Conservation (phyloP, 2,797 vertebrate genomes). For the Rhynchotus rufescens region DNA sequence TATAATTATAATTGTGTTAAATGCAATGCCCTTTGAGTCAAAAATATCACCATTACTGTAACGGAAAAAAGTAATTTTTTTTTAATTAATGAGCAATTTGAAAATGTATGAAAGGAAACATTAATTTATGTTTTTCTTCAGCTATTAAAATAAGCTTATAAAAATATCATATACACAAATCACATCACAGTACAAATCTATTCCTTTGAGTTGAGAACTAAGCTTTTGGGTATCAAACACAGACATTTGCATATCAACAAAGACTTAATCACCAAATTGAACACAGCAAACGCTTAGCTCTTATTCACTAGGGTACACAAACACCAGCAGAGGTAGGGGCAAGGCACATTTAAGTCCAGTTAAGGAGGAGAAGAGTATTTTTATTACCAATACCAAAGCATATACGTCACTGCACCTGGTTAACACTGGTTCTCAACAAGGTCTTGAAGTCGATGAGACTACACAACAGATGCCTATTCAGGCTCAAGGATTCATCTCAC, state of each 20-base stretch:
- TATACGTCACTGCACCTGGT: neutral
- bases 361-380: neutral
- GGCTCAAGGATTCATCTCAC: neutral
- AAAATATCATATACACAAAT: neutral
- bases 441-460: neutral
- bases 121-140: neutral
- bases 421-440: neutral
- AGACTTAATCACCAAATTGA: neutral
- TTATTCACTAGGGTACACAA: neutral
- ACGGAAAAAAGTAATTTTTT: slow-evolving; percentile 35
- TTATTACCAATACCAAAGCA: neutral
- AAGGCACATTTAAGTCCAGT: neutral
- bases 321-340: neutral
- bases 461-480: neutral
- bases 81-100: slow-evolving; percentile 55
- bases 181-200: neutral
- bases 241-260: neutral
- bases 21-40: slow-evolving; percentile 37
- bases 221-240: neutral
- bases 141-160: neutral
- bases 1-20: slow-evolving; percentile 38
- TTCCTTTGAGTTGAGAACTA: neutral
- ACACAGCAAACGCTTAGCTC: neutral
- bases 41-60: slow-evolving; percentile 31
- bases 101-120: slow-evolving; percentile 19